Conservation (phyloP, 2,888 invertebrate genomes). For the Itoplectis maculator region DNA sequence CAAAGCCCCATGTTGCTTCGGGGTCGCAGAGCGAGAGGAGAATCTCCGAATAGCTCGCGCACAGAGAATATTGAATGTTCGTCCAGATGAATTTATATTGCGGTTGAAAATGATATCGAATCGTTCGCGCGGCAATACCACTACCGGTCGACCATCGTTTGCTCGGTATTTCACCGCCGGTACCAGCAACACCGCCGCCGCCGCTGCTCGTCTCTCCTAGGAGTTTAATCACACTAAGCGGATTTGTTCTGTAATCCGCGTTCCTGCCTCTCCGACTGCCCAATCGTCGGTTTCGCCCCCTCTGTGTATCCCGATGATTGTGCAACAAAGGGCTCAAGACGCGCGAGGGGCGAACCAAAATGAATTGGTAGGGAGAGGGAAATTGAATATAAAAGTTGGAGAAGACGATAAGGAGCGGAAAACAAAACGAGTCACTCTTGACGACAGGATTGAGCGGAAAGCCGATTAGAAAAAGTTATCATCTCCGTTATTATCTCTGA, state of each 20-base stretch:
- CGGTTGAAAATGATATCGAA: conserved; percentile 25
- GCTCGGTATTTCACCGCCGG: neutral
- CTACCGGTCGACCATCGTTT: conserved; percentile 14
- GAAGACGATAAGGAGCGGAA: neutral
- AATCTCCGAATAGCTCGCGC: conserved; percentile 6
- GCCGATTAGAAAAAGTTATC: neutral
- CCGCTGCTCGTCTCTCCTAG: no score
- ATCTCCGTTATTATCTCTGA: neutral
- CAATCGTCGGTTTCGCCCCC: conserved; percentile 7
- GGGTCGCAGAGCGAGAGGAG: neutral
- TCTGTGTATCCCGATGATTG: conserved; percentile 40
- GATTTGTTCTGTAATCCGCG: conserved; percentile 58
- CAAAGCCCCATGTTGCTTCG: conserved; percentile 9
- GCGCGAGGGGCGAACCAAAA: neutral
- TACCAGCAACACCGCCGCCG: neutral
- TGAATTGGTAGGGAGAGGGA: neutral
- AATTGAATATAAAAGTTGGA: neutral
- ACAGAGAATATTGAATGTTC: conserved; percentile 24
- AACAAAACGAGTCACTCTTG: neutral
- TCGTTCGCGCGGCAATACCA: neutral
- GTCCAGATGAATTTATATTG: conserved; percentile 6
- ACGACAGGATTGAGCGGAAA: neutral
- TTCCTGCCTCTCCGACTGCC: conserved; percentile 23
- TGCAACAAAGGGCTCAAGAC: conserved; percentile 42
- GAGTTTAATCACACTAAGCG: conserved; percentile 61